These are phyloP conservation scores for Alethe castanea DNA, from an alignment of 2,113 vertebrate species.

Conservation along the genomic window DNA sequence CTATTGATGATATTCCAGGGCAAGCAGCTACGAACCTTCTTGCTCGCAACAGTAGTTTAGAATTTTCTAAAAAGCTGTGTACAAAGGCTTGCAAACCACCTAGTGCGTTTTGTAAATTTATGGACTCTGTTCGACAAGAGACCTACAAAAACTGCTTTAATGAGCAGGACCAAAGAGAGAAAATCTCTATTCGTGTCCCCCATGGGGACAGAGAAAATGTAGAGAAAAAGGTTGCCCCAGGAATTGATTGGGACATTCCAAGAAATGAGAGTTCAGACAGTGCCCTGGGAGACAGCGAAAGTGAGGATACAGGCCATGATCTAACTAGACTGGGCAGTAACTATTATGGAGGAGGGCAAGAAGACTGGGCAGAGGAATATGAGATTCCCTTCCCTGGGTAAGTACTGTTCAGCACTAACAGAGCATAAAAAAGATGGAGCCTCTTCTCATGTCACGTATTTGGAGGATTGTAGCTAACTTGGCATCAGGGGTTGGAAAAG, in stretches of 20 bases:
- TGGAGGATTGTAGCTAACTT: not conserved
- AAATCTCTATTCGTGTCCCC: conserved; percentile 77
- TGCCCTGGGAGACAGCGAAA: conserved; percentile 96
- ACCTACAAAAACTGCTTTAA: conserved; percentile 82
- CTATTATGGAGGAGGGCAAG: conserved; percentile 81
- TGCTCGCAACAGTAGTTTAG: conserved; percentile 63
- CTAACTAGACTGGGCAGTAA: conserved; percentile 58
- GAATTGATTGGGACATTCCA: conserved; percentile 95
- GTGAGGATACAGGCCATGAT: conserved; percentile 85
- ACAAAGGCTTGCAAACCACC: conserved; percentile 59
- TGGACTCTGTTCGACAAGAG: conserved; percentile 73
- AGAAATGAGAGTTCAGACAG: conserved; percentile 99
- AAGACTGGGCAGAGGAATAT: conserved; percentile 94
- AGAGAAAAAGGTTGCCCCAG: conserved; percentile 78
- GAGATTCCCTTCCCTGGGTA: conserved; percentile 93
- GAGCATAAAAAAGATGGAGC: not conserved
- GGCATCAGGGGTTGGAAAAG: not conserved
- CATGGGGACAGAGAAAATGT: conserved; percentile 78
- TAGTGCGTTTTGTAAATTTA: conserved; percentile 73
- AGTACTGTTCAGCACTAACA: conserved; percentile 20
- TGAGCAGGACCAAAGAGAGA: conserved; percentile 84
- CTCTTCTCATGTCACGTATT: not conserved
- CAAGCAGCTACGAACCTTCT: conserved; percentile 65
- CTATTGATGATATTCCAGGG: conserved; percentile 81
- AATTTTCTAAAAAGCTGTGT: conserved; percentile 69